Percentiles rank a stretch among this genome's conserved stretches.
These are phyloP conservation scores for Marronus borbonicus DNA, from an alignment of 2,888 invertebrate genomes.

Conservation along the genomic window DNA sequence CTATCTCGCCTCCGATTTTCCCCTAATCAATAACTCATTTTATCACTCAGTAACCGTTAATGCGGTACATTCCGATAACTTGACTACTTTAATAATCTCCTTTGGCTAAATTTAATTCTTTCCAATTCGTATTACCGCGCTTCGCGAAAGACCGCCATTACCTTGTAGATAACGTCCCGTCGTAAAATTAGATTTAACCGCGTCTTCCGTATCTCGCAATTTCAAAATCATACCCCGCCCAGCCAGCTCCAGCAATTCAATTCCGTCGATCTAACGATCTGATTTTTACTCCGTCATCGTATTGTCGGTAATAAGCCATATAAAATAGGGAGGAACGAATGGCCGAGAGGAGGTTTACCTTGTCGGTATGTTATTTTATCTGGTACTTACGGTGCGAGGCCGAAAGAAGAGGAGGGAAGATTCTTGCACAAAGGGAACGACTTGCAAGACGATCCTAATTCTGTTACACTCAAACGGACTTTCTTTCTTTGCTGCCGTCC, in stretches of 20 bases:
- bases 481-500: not conserved
- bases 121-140: no score
- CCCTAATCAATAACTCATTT: no score
- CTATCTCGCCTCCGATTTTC: no score
- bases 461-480: slow-evolving; percentile 23
- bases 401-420: not conserved
- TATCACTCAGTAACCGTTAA: no score
- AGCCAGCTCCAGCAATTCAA: not conserved
- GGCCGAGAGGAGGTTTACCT: not conserved
- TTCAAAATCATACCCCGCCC: no score
- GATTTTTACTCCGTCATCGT: not conserved
- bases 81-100: no score
- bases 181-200: no score
- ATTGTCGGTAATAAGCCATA: slow-evolving; percentile 19
- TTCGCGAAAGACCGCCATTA: no score
- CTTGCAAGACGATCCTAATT: slow-evolving; percentile 25
- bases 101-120: no score
- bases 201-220: not conserved
- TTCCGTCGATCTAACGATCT: not conserved
- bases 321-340: not conserved
- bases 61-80: no score
- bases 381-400: not conserved
- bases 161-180: not conserved
- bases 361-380: slow-evolving; percentile 10
- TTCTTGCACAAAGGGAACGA: not conserved